Evolutionary conservation across 2,888 invertebrate genomes (phyloP), one percentile per base, ranked within the genome.

Genomic region (Neoascia interrupta): DNA sequence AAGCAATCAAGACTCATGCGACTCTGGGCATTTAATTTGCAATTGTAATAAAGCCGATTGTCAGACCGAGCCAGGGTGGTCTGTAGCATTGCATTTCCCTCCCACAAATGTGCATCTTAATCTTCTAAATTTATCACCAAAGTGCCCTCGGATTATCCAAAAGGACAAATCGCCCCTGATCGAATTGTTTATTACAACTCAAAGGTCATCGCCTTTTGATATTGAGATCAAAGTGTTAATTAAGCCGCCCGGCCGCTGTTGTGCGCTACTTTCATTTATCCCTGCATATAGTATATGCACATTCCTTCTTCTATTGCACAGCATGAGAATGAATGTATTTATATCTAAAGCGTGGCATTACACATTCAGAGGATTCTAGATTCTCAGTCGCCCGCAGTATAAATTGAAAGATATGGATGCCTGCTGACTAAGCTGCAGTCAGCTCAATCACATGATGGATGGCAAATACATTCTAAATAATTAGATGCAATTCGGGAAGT

Each of bases 221-320:
- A 56, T 61, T 36, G 37, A 73, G 79, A 79, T 79, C 79, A 79
- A 79, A 79, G 79, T 51, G 79, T 79, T 79, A 79, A 79, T 79
- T 79, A 79, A 79, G 72, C 66, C 49, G 66, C 60, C 60, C 8
- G 47, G 13, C 3, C n/a, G 23, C 2, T 39, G 16, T 10, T 39
- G 15, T 31, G 41, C 11, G 21, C 3, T 54, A 26, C 41, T 39
- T 45, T 53, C 31, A 36, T 54, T 54, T 60, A 66, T 63, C 10
- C 34, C 18, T 58, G 8, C 3, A 31, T 31, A n/a, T n/a, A 31
- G 8, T 31, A 31, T 8, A 31, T 31, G 31, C 31, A 31, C 8
- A n/a, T n/a, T n/a, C n/a, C n/a, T n/a, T n/a, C n/a, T 36, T 54
- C 6, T 41, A 15, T 11, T 61, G 13, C n/a, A 6, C n/a, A 37